phyloP scores from a whole-genome alignment of 2,888 invertebrate species.

The Ypsolopha scabrella region DNA sequence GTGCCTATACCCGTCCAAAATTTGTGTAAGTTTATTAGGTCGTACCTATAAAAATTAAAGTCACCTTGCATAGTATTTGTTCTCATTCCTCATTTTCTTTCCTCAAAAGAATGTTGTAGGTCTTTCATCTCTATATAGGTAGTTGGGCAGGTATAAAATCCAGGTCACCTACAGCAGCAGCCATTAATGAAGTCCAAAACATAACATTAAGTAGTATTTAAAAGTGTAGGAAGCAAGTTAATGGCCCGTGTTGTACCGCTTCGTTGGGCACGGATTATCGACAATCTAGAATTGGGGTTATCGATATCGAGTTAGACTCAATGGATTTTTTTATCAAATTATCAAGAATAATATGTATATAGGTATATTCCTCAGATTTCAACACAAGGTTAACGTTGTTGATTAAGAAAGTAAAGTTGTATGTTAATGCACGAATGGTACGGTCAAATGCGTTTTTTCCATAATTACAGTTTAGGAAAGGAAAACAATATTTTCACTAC shows the following conservation, averaged over 20 bases:
- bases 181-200: constrained; percentile 24
- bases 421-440: too few relatives aligned
- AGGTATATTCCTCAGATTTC: neutral
- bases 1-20: too few relatives aligned
- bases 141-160: neutral
- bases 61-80: neutral
- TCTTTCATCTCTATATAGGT: neutral
- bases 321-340: neutral
- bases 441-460: neutral
- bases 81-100: neutral
- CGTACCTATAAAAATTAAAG: neutral
- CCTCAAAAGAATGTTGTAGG: neutral
- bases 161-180: neutral
- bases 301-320: neutral
- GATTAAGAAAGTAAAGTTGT: too few relatives aligned
- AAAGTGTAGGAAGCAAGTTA: constrained; percentile 17
- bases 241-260: constrained; percentile 17
- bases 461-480: neutral
- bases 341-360: neutral
- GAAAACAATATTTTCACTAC: neutral
- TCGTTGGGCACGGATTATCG: constrained; percentile 14
- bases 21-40: too few relatives aligned
- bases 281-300: neutral
- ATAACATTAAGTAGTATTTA: constrained; percentile 20
- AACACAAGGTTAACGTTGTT: too few relatives aligned